phyloP scores from a whole-genome alignment of 2,113 vertebrate species.

The Heteronetta atricapilla region DNA sequence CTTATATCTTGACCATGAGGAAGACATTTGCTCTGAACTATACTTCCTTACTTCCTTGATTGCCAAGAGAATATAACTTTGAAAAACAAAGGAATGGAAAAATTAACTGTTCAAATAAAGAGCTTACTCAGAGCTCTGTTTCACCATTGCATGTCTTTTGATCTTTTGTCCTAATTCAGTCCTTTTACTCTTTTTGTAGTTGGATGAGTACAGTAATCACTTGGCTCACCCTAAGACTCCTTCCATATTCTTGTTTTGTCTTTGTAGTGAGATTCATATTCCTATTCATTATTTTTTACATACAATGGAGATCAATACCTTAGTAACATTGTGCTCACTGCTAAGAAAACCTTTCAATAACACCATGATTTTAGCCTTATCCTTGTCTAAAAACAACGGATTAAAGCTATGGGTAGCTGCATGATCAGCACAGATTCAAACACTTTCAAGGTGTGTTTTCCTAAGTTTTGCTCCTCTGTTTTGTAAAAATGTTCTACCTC shows the following conservation, averaged over 20 bases:
- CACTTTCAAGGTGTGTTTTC: neutral
- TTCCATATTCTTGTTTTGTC: neutral
- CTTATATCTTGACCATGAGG: neutral
- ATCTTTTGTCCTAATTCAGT: neutral
- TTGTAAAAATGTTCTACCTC: neutral
- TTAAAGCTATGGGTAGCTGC: neutral
- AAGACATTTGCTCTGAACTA: neutral
- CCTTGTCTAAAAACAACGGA: neutral
- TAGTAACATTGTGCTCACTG: neutral
- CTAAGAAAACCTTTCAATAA: neutral
- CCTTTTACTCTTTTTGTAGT: neutral
- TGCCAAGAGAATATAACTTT: neutral
- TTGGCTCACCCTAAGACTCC: neutral
- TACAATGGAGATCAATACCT: neutral
- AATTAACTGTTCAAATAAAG: neutral
- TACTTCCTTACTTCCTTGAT: neutral
- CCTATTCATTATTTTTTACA: neutral
- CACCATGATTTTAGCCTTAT: neutral
- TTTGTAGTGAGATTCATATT: neutral
- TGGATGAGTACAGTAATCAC: neutral
- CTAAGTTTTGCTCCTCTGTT: neutral
- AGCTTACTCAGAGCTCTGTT: neutral
- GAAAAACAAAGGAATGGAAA: neutral
- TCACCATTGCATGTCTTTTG: neutral
- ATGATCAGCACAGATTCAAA: neutral